Evolutionary conservation across 2,113 vertebrate genomes (phyloP).

Genomic region (Oncorhynchus clarkii): DNA sequence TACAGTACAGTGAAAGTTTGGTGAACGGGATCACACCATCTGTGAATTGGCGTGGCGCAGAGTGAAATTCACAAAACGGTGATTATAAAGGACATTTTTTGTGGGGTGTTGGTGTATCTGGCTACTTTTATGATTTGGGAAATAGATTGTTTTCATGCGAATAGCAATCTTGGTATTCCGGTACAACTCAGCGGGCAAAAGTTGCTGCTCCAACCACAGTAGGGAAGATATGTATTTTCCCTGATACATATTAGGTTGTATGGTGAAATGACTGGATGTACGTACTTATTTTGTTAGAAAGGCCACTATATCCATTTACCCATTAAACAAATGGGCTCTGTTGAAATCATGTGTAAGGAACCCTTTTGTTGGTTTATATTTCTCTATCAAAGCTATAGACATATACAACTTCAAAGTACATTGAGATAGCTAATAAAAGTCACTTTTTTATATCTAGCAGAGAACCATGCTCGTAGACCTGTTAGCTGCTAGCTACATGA

Average conservation of each 20-base stretch:
- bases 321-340: background rate
- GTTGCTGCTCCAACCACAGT: background rate
- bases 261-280: background rate
- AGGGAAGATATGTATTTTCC: background rate
- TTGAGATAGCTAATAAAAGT: background rate
- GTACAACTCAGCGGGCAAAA: background rate
- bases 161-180: background rate
- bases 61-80: no score
- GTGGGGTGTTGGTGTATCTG: no score
- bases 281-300: background rate
- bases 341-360: background rate
- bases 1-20: no score
- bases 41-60: no score
- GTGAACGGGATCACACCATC: no score
- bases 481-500: background rate
- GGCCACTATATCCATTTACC: background rate
- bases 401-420: background rate
- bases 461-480: background rate
- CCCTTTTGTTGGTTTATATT: background rate
- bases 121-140: background rate
- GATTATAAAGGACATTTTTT: no score
- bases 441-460: slow-evolving; percentile 1
- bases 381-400: background rate
- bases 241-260: background rate
- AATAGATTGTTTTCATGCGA: background rate